Conservation (phyloP, 2,113 vertebrate species). For the Bubo blakistoni region DNA sequence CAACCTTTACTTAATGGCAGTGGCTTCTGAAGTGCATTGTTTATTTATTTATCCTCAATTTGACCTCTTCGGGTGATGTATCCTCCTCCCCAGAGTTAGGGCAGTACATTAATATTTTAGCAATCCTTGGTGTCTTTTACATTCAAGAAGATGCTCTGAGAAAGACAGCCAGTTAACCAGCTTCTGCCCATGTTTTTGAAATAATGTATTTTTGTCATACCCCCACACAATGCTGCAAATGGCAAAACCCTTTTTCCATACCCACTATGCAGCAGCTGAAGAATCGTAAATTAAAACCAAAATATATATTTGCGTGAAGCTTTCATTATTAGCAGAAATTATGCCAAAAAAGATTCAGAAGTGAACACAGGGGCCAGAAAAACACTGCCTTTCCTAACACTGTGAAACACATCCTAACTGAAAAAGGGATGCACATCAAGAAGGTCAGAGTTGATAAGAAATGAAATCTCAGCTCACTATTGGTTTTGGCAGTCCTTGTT, state of each 20-base stretch:
- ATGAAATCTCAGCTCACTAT: slow-evolving; percentile 5
- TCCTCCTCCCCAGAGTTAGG: background rate
- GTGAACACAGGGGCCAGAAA: background rate
- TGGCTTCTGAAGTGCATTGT: background rate
- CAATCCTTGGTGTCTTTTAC: background rate
- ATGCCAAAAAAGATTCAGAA: background rate
- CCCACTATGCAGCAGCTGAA: background rate
- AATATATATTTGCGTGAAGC: background rate
- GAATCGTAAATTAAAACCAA: background rate
- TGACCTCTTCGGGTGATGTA: background rate
- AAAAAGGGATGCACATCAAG: background rate
- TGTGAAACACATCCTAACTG: slow-evolving; percentile 33
- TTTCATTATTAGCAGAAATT: background rate
- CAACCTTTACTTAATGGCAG: background rate
- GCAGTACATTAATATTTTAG: slow-evolving; percentile 37
- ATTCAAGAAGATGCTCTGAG: background rate
- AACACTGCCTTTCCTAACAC: slow-evolving; percentile 25
- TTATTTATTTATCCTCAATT: slow-evolving; percentile 24
- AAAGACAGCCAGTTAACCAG: background rate
- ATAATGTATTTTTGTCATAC: rapidly evolving
- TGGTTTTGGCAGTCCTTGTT: background rate
- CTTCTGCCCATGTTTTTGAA: background rate
- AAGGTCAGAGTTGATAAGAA: slow-evolving; percentile 1
- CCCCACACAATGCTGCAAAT: background rate
- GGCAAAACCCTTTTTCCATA: background rate